Evolutionary conservation across 1,140 invertebrate genomes (phyloP).

Genomic region (Megalonaias nervosa): DNA sequence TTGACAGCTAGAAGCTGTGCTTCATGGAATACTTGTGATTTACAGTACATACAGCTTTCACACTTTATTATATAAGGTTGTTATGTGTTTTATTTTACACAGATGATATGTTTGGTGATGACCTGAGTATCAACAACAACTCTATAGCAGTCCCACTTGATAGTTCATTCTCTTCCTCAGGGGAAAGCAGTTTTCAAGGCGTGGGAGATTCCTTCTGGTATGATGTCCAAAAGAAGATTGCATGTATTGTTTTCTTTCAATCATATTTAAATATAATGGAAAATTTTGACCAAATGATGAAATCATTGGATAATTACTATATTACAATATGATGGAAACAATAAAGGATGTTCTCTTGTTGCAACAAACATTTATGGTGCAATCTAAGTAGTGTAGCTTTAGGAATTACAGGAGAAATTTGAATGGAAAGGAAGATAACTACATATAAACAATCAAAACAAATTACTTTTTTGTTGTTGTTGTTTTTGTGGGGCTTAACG

Average conservation of each 20-base stretch:
- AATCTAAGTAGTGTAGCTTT: too few species aligned
- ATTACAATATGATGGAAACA: too few species aligned
- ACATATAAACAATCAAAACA: too few species aligned
- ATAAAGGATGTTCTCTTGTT: too few species aligned
- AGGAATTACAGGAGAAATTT: too few species aligned
- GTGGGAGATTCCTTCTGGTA: not conserved
- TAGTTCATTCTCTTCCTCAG: slow-evolving; percentile 42
- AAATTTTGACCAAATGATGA: too few species aligned
- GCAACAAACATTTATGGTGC: too few species aligned
- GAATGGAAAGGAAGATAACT: too few species aligned
- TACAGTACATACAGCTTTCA: not conserved
- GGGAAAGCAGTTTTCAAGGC: slow-evolving; percentile 40
- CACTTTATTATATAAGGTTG: not conserved
- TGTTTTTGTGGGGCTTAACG: too few species aligned
- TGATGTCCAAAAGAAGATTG: not conserved
- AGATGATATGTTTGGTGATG: slow-evolving; percentile 62
- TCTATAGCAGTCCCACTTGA: slow-evolving; percentile 61
- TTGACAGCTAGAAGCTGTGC: not conserved
- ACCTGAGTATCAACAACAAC: slow-evolving; percentile 60
- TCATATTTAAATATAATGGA: not conserved
- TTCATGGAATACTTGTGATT: not conserved
- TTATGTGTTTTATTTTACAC: slow-evolving; percentile 27
- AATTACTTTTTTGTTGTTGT: too few species aligned
- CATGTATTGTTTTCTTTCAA: slow-evolving; percentile 7
- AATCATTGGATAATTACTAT: too few species aligned